These are phyloP conservation scores for Drosophila nr. medialis DNA, from an alignment of 2,888 invertebrate genomes.

Conservation along the genomic window DNA sequence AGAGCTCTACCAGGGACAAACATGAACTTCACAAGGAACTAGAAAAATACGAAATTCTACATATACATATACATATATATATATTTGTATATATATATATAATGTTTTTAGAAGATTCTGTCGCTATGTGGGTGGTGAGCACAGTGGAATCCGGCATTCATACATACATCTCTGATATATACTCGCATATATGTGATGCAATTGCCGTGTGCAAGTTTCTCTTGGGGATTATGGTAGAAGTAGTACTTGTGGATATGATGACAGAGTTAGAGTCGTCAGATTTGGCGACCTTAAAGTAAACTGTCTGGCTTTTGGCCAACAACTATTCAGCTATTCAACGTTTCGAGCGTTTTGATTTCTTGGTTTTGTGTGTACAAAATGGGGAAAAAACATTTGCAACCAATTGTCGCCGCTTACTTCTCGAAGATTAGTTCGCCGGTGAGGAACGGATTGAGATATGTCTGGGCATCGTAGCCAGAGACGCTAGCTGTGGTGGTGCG, in stretches of 20 bases:
- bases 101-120: background rate
- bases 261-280: slow-evolving; percentile 32
- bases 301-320: slow-evolving; percentile 45
- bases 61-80: background rate
- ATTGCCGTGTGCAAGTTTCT: slow-evolving; percentile 12
- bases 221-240: slow-evolving; percentile 4
- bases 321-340: slow-evolving; percentile 15
- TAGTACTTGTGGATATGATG: slow-evolving; percentile 25
- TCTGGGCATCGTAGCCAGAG: slow-evolving; percentile 77
- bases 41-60: background rate
- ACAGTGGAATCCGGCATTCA: background rate
- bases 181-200: slow-evolving; percentile 27
- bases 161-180: slow-evolving; percentile 24
- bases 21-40: background rate
- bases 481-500: slow-evolving; percentile 74
- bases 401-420: slow-evolving; percentile 64
- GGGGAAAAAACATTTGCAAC: background rate
- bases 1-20: background rate
- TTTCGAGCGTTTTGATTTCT: background rate
- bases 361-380: background rate
- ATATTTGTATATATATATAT: background rate
- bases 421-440: slow-evolving; percentile 82
- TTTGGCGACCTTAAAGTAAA: slow-evolving; percentile 21
- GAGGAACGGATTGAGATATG: slow-evolving; percentile 81
- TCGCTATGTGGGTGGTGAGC: slow-evolving; percentile 1